Percentiles rank a stretch among this genome's conserved stretches.
phyloP scores from a whole-genome alignment of 2,888 invertebrate species.

The Eledone cirrhosa region DNA sequence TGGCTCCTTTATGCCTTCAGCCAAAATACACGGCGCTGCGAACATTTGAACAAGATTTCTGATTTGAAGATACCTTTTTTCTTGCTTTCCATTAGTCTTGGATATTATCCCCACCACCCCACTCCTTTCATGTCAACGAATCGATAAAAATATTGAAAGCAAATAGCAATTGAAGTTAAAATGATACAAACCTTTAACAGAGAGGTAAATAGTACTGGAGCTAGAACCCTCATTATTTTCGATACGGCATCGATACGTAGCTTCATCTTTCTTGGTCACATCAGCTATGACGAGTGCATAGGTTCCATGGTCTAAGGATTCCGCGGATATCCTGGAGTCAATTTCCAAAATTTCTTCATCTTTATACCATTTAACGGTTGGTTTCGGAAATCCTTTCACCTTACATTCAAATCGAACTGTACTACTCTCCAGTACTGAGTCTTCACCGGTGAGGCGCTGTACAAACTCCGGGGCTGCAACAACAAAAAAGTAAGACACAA shows the following conservation, averaged over 20 bases:
- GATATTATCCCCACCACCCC: too few species aligned
- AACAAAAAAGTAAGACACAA: background rate
- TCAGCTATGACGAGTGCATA: constrained; percentile 46
- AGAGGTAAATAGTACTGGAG: constrained; percentile 52
- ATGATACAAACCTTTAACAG: constrained; percentile 48
- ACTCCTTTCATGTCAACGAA: too few species aligned
- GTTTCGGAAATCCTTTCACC: constrained; percentile 52
- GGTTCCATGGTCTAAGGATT: constrained; percentile 42
- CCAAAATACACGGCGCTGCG: too few species aligned
- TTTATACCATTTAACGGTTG: constrained; percentile 51
- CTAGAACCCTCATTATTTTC: constrained; percentile 56
- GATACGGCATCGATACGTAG: constrained; percentile 51
- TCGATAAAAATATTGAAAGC: too few species aligned
- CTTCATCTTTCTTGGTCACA: constrained; percentile 55
- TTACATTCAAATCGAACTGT: constrained; percentile 49
- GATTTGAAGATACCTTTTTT: too few species aligned
- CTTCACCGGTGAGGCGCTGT: constrained; percentile 48
- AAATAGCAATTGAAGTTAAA: background rate
- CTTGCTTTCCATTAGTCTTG: too few species aligned
- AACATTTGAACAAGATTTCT: too few species aligned
- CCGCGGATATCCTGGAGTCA: constrained; percentile 43
- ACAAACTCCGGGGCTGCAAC: constrained; percentile 54
- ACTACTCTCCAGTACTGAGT: constrained; percentile 49
- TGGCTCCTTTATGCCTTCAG: too few species aligned
- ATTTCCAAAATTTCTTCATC: constrained; percentile 46